Conservation (phyloP, 2,888 invertebrate species). For the Leucania comma region DNA sequence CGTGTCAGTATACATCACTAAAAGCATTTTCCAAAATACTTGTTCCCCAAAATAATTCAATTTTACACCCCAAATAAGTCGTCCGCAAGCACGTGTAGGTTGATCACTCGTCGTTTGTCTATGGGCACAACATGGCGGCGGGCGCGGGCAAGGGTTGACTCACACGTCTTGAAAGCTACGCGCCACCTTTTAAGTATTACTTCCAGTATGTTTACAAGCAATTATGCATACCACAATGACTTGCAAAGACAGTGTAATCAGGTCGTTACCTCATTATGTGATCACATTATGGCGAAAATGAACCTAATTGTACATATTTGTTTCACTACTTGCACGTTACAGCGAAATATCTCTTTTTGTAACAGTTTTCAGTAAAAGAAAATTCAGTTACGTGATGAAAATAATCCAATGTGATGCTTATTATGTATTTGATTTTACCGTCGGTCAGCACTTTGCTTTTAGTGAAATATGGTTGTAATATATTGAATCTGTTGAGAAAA, state of each 20-base stretch:
- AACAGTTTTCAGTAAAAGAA: constrained; percentile 20
- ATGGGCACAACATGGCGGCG: constrained; percentile 60
- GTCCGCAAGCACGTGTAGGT: constrained; percentile 73
- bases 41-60: constrained; percentile 79
- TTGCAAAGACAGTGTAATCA: constrained; percentile 60
- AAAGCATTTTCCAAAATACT: constrained; percentile 80
- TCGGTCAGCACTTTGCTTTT: constrained; percentile 69
- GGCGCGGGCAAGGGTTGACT: constrained; percentile 67
- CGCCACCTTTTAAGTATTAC: constrained; percentile 80
- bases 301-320: constrained; percentile 28
- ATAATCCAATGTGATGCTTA: constrained; percentile 63
- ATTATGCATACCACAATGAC: constrained; percentile 79
- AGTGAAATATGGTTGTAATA: constrained; percentile 70
- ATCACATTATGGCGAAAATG: constrained; percentile 35
- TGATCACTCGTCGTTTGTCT: constrained; percentile 73
- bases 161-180: constrained; percentile 73
- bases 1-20: constrained; percentile 67
- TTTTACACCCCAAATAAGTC: constrained; percentile 82
- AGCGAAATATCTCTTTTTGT: constrained; percentile 7
- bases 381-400: constrained; percentile 45
- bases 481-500: constrained; percentile 79
- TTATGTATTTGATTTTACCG: constrained; percentile 56
- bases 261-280: constrained; percentile 42
- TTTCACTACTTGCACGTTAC: constrained; percentile 1
- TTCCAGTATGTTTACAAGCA: constrained; percentile 79